Base-by-base conservation (phyloP, 2,113 vertebrate species). In the Pagrus major region DNA sequence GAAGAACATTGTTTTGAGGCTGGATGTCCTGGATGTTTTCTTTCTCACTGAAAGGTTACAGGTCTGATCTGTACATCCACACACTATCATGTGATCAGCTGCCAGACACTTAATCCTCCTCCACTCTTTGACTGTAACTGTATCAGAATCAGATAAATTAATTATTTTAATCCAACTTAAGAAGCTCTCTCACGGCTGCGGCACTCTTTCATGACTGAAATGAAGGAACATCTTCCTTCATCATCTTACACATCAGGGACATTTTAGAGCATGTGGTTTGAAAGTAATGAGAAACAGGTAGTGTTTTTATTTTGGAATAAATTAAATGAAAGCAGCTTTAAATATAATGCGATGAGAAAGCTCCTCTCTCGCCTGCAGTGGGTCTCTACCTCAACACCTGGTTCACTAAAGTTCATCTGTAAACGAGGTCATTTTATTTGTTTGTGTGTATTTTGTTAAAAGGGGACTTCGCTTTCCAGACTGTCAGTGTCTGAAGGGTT, bases 1-100 rank as follows among this genome's bases (percentile, higher is more conserved):
- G 66, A 39, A 49, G 41, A 39, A 47, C 69, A 71, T n/a, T 72
- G 74, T 77, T 76, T 10, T 11, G n/a, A 35, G 56, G 41, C 41
- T 14, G 51, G 18, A 25, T 37, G 46, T 52, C 21, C n/a, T 21
- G 23, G 12, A 0, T 11, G 23, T 25, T 44, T 20, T 11, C 46
- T 20, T n/a, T 23, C 12, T 47, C 8, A 49, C 25, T 6, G 7
- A 51, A 66, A 74, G 83, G 64, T 80, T 74, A 74, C 47, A 41
- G 41, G 35, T 70, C 20, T 23, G 37, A 33, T 29, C 20, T 25
- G n/a, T 6, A 52, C 52, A 39, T 1, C 10, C 41, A 44, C n/a
- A 25, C 29, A 15, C 20, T 2, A 42, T 35, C 37, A 55, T 12
- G 27, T 78, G 54, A 4, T 56, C 29, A 31, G 29, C 0, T 52